A percentile compares a stretch with the other conserved stretches of the same genome.
phyloP scores from a whole-genome alignment of 2,888 invertebrate species.

The Octodonta nipae region DNA sequence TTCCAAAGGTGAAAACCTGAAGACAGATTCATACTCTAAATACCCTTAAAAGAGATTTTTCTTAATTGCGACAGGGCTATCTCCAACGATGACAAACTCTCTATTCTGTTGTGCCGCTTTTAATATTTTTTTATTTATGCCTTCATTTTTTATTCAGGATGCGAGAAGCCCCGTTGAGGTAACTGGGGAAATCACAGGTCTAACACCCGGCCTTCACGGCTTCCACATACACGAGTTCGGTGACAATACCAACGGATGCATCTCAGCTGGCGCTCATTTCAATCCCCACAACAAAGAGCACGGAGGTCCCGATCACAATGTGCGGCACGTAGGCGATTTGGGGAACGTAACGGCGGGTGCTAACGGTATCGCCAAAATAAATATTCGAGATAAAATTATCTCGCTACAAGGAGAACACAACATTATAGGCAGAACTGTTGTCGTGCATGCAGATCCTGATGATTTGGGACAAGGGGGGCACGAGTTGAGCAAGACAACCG shows the following conservation, averaged over 20 bases:
- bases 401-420: conserved; percentile 57
- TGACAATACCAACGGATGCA: conserved; percentile 89
- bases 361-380: conserved; percentile 52
- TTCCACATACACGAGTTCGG: conserved; percentile 96
- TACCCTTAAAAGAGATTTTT: too few species aligned
- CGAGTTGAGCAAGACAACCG: conserved; percentile 83
- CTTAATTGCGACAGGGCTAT: too few species aligned
- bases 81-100: too few species aligned
- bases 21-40: too few species aligned
- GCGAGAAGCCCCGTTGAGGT: conserved; percentile 53
- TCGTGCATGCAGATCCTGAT: conserved; percentile 86
- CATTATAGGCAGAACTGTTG: conserved; percentile 73
- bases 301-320: conserved; percentile 59
- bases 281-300: conserved; percentile 74
- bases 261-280: conserved; percentile 88
- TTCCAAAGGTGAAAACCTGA: too few species aligned
- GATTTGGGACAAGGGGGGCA: conserved; percentile 88
- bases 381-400: conserved; percentile 49
- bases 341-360: conserved; percentile 49
- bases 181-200: conserved; percentile 69
- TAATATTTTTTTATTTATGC: too few species aligned
- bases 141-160: too few species aligned
- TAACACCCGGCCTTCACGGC: conserved; percentile 67
- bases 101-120: too few species aligned
- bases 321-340: conserved; percentile 81